phyloP scores from a whole-genome alignment of 2,113 vertebrate genomes.

The Pygoscelis antarcticus region DNA sequence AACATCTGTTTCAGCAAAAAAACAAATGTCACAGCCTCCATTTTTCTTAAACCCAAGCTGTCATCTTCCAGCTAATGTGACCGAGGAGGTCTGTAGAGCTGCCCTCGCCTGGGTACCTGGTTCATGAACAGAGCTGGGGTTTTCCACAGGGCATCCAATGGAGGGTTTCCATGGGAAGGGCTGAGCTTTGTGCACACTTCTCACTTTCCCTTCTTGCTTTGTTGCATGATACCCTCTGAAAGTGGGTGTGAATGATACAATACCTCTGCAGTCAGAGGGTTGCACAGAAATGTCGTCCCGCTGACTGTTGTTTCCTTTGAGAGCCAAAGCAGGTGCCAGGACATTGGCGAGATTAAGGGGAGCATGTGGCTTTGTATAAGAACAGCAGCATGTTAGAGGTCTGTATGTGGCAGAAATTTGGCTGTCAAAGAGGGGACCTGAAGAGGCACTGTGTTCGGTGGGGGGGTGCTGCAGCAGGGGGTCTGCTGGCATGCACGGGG shows the following conservation, averaged over 20 bases:
- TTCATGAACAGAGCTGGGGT: neutral
- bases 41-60: neutral
- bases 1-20: neutral
- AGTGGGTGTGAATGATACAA: accelerated
- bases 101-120: neutral
- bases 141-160: neutral
- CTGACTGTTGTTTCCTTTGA: neutral
- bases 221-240: neutral
- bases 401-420: neutral
- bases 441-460: accelerated
- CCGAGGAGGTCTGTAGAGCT: neutral
- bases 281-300: neutral
- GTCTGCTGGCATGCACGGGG: neutral
- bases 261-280: neutral
- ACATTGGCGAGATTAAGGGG: neutral
- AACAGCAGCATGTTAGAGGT: neutral
- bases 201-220: neutral
- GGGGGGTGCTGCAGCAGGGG: neutral
- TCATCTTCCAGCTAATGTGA: neutral
- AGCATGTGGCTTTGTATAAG: neutral
- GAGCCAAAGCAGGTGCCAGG: neutral
- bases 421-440: neutral
- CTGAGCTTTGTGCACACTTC: neutral
- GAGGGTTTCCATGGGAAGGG: neutral
- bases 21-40: neutral